Base-by-base conservation (phyloP, 2,113 vertebrate genomes). In the Cepphus grylle region DNA sequence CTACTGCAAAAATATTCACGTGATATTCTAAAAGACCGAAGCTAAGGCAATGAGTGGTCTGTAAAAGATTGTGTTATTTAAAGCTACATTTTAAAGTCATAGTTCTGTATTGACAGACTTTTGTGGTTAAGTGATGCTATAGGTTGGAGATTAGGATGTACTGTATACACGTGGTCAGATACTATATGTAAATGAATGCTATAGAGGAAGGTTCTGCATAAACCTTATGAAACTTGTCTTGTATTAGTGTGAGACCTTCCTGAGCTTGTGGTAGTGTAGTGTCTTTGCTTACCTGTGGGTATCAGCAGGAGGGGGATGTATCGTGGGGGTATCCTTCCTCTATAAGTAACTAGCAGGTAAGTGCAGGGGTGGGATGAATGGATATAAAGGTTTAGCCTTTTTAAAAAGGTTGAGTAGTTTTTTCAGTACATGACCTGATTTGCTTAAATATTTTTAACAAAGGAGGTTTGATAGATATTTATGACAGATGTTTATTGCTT, bases 291-390 rank as follows among this genome's bases (percentile, higher is more conserved):
- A 23, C 9, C 32, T 42, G 15, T 36, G 62, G 16, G 3, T 70
- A 5, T 21, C 30, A 50, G 80, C 29, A 52, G 53, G 45, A 53
- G 11, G 10, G 38, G 15, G 6, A 9, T 47, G 30, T 72, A 6
- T 30, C 0, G 0, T 36, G 23, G 50, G 49, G 11, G 1, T 47
- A 3, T 30, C 20, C 26, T 67, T 81, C 20, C 36, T 81, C 9
- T 66, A 0, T 19, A 43, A 71, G 59, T 30, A 62, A 17, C 25
- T 27, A 52, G 20, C 27, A 67, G 40, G 3, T 40, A 23, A n/a
- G 3, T 34, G 40, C 21, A 8, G 40, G 26, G 6, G 2, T 83
- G 40, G 27, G 12, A 13, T 56, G 36, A 32, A 11, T 29, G 29
- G 34, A 34, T 73, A 20, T 73, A 18, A 80, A 81, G 17, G 15